Conservation (phyloP, 2,888 invertebrate species). For the Caenorhabditis sp. region DNA sequence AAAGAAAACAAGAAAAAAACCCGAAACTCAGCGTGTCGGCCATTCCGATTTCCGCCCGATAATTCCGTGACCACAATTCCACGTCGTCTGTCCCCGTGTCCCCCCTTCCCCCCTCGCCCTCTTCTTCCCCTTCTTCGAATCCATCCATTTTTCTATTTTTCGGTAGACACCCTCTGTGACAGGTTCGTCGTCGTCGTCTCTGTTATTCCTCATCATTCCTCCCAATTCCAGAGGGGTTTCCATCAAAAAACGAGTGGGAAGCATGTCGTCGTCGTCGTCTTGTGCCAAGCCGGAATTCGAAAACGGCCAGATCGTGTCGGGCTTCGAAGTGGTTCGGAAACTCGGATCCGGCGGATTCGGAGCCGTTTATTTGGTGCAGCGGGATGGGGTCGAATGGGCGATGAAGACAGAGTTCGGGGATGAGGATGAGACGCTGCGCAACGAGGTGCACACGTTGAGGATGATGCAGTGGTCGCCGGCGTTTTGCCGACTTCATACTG, state of each 20-base stretch:
- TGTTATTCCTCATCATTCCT: not conserved
- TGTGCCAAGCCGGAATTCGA: conserved; percentile 57
- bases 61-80: not conserved
- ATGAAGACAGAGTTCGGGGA: conserved; percentile 74
- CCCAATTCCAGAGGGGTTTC: conserved; percentile 12
- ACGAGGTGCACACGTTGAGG: conserved; percentile 70
- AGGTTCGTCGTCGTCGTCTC: too few species aligned
- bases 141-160: not conserved
- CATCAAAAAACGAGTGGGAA: conserved; percentile 21
- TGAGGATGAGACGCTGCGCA: conserved; percentile 59
- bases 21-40: too few species aligned
- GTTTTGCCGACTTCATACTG: conserved; percentile 70
- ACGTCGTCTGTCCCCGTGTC: not conserved
- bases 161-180: conserved; percentile 6
- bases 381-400: conserved; percentile 63
- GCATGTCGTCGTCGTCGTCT: conserved; percentile 60
- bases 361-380: conserved; percentile 71
- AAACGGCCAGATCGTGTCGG: conserved; percentile 23
- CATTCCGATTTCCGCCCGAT: too few species aligned
- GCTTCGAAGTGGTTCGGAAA: conserved; percentile 65
- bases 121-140: not conserved
- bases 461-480: conserved; percentile 70
- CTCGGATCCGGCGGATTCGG: conserved; percentile 78
- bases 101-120: not conserved
- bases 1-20: too few species aligned